These are phyloP conservation scores for Exaiptasia diaphana DNA, from an alignment of 64 coral and sea anemone genomes.

Conservation along the genomic window DNA sequence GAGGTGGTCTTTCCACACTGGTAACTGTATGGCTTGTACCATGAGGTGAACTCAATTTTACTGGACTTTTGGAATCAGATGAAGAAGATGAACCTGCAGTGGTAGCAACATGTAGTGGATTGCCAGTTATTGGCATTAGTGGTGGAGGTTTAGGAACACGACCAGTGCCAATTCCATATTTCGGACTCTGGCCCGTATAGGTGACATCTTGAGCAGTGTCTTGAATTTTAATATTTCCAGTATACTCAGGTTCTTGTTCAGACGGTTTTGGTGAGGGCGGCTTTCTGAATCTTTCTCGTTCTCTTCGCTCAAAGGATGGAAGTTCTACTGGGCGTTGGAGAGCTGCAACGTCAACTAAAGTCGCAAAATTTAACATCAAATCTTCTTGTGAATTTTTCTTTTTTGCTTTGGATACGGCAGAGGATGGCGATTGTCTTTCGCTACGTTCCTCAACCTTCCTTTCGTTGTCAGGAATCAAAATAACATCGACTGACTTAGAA, in stretches of 20 bases:
- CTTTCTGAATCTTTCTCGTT: background rate
- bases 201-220: background rate
- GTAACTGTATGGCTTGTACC: background rate
- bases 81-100: background rate
- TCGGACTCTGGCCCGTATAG: background rate
- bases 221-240: background rate
- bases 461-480: background rate
- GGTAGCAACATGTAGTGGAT: background rate
- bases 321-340: constrained; percentile 60
- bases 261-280: background rate
- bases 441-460: background rate
- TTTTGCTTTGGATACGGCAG: background rate
- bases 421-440: background rate
- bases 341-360: constrained; percentile 76
- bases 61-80: constrained; percentile 24
- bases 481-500: too few species aligned
- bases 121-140: constrained; percentile 82
- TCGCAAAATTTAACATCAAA: constrained; percentile 39
- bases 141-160: constrained; percentile 83
- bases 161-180: constrained; percentile 85
- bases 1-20: constrained; percentile 55
- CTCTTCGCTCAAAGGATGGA: background rate
- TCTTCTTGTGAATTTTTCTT: background rate
- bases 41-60: constrained; percentile 52
- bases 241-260: background rate